phyloP scores from a whole-genome alignment of 2,797 vertebrate species.

The Parauchenoglanis punctatus region DNA sequence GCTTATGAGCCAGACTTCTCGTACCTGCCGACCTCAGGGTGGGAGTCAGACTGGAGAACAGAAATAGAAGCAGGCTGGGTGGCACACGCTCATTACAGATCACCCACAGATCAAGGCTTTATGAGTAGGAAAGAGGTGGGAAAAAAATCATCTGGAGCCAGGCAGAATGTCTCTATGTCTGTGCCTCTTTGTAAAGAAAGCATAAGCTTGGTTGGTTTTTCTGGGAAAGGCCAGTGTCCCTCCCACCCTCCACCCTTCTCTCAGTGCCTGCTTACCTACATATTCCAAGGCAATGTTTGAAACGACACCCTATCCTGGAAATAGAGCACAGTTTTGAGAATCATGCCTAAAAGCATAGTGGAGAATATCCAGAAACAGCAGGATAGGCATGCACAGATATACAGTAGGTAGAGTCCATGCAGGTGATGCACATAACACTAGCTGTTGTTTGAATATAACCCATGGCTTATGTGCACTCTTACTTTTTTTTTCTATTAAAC shows the following conservation, averaged over 20 bases:
- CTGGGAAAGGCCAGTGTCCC: slow-evolving; percentile 40
- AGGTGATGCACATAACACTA: not conserved
- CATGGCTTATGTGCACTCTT: not conserved
- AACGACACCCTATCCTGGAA: slow-evolving; percentile 39
- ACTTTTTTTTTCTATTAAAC: not conserved
- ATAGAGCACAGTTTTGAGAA: slow-evolving; percentile 24
- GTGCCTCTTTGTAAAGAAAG: slow-evolving; percentile 45
- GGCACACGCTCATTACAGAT: slow-evolving; percentile 56
- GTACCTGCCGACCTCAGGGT: slow-evolving; percentile 54
- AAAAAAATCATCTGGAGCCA: slow-evolving; percentile 45
- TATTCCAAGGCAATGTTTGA: slow-evolving; percentile 40
- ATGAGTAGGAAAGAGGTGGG: slow-evolving; percentile 42
- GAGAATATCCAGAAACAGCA: not conserved
- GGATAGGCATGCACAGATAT: not conserved
- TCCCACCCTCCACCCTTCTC: slow-evolving; percentile 24
- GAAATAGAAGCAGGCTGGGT: slow-evolving; percentile 58
- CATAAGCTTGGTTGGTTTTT: slow-evolving; percentile 44
- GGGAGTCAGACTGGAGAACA: slow-evolving; percentile 47
- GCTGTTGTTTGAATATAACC: not conserved
- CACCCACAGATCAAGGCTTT: slow-evolving; percentile 60
- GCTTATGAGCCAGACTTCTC: slow-evolving; percentile 35
- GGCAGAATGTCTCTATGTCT: slow-evolving; percentile 45
- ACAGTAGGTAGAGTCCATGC: not conserved
- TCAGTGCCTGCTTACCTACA: slow-evolving; percentile 22
- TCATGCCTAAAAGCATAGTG: not conserved